A percentile compares a stretch with the other conserved stretches of the same genome.
These are phyloP conservation scores for Anagyrus pseudococci DNA, from an alignment of 2,888 invertebrate species.

Conservation along the genomic window DNA sequence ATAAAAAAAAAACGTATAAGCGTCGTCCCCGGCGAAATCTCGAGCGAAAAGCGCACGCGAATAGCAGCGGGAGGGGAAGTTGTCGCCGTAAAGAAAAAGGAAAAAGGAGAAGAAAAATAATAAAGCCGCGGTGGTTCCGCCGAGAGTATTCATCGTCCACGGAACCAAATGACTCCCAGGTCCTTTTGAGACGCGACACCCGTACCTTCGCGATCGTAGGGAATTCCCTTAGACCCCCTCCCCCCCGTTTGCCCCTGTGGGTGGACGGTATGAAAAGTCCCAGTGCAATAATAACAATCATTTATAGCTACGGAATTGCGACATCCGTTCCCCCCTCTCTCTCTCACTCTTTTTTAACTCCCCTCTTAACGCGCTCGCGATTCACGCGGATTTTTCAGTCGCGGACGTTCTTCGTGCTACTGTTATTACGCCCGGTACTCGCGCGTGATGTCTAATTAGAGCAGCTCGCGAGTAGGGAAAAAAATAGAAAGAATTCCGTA, in stretches of 20 bases:
- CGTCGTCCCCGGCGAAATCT: constrained; percentile 14
- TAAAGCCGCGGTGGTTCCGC: constrained; percentile 5
- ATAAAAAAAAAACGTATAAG: background rate
- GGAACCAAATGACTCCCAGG: constrained; percentile 34
- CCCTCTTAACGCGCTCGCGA: background rate
- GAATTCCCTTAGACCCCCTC: constrained; percentile 8
- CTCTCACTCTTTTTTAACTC: too few species aligned
- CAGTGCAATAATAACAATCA: constrained; percentile 32
- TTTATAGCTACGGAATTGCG: constrained; percentile 26
- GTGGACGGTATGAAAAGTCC: constrained; percentile 18
- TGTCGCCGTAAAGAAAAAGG: too few species aligned
- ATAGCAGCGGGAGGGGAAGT: too few species aligned
- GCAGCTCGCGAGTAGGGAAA: background rate
- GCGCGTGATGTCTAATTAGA: constrained; percentile 2
- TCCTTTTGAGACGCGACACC: constrained; percentile 20
- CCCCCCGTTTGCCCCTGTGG: background rate
- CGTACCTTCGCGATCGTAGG: background rate
- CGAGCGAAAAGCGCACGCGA: constrained; percentile 19
- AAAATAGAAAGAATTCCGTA: too few species aligned
- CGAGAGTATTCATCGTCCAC: constrained; percentile 14
- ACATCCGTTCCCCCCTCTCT: constrained; percentile 20
- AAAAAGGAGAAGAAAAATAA: too few species aligned
- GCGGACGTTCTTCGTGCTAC: background rate
- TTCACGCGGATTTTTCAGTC: background rate
- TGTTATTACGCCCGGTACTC: too few species aligned